Evolutionary conservation across 2,888 invertebrate species (phyloP), one percentile per base, ranked within the genome.

Genomic region (Yponomeuta malinellus): DNA sequence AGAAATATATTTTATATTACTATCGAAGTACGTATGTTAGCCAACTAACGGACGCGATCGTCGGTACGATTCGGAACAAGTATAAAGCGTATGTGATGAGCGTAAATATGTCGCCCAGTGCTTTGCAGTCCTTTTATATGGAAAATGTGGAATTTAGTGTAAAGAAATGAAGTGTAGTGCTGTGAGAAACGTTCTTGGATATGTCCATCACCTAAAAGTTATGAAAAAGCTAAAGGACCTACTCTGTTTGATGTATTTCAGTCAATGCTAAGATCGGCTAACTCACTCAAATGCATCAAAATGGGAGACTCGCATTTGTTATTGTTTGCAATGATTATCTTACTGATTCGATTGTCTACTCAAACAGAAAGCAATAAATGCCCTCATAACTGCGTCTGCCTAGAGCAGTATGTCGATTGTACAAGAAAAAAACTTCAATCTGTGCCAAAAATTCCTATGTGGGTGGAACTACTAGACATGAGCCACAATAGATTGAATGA

Each of bases 391-490:
- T 97, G 97, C 87, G 93, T 92, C 80, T 96, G 96, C 86, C 89
- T 96, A 77, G 94, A 95, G 79, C 93, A 93, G 78, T 95, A 95
- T 85, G 95, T 96, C 73, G 95, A 96, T 88, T 97, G 97, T 92
- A 94, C 95, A 76, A 94, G 94, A 80, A 93, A 93, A 82, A 95
- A 94, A 85, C 93, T 96, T 80, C 93, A 93, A 76, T 92, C 93
- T 78, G 94, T 96, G 84, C 96, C 97, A 76, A 92, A 94, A 88
- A 93, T 97, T 84, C 96, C 96, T 73, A 91, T 92, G 88, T 96
- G 96, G 95, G 95, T 95, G 84, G 94, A 94, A 89, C 93, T 94
- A 82, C 93, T 97, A 95, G 96, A 94, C 95, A 84, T 93, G 78
- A 90, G 90, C 78, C 83, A 83, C 78, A 92, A 92, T 81, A 88